Percentiles rank a stretch among this genome's conserved stretches.
Conservation (phyloP, 2,888 invertebrate species). For the Dicyrtoma fusca region DNA sequence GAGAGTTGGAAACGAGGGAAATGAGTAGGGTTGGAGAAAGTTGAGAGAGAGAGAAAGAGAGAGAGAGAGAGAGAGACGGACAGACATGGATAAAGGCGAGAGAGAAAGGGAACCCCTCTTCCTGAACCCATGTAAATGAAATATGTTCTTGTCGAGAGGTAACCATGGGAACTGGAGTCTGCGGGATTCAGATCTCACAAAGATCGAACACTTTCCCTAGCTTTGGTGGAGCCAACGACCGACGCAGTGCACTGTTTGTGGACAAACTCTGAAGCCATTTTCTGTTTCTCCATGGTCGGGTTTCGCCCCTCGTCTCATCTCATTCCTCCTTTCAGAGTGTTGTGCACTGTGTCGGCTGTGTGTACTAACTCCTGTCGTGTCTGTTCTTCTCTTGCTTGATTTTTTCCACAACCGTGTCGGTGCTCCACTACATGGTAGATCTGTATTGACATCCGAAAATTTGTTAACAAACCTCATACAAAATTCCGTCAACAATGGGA, state of each 20-base stretch:
- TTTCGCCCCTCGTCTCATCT: constrained; percentile 45
- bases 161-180: constrained; percentile 57
- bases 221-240: constrained; percentile 48
- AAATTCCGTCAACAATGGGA: constrained; percentile 52
- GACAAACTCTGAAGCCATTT: constrained; percentile 54
- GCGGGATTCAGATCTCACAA: constrained; percentile 55
- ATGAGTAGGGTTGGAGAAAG: constrained; percentile 29
- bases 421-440: constrained; percentile 6
- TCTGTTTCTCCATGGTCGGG: constrained; percentile 45
- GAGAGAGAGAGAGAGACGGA: constrained; percentile 37
- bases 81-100: constrained; percentile 21
- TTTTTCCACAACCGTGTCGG: constrained; percentile 19
- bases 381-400: constrained; percentile 21
- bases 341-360: constrained; percentile 28
- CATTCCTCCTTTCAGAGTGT: constrained; percentile 34
- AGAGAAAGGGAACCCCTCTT: constrained; percentile 10
- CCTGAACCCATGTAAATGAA: constrained; percentile 46
- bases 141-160: constrained; percentile 47
- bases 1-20: constrained; percentile 10
- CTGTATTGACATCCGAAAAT: neutral
- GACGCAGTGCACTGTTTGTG: constrained; percentile 54
- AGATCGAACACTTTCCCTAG: constrained; percentile 52
- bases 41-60: constrained; percentile 28
- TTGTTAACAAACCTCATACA: constrained; percentile 3
- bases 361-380: constrained; percentile 29